Base-by-base conservation (phyloP, 2,113 vertebrate species). In the Callorhinus ursinus region DNA sequence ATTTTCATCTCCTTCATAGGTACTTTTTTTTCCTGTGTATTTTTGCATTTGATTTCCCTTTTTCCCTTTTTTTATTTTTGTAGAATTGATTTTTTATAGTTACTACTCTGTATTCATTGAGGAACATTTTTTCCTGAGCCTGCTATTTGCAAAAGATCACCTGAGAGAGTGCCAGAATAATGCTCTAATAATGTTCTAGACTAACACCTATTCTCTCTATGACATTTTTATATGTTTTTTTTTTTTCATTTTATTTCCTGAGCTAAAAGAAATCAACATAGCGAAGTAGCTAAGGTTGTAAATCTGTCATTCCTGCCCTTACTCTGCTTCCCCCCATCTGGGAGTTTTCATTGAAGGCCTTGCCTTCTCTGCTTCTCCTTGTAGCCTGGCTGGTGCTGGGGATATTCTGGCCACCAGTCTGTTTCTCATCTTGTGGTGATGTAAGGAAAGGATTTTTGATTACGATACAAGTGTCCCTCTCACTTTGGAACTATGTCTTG, bases 281-380 rank as follows among this genome's bases (percentile, higher is more conserved):
- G 22, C 57, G 83, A 10, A 26, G 42, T 46, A 77, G 51, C 10
- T 92, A 53, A 74, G 22, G 7, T 5, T 76, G 15, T 8, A 69
- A 16, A 67, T 71, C 31, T 81, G 24, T 95, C 22, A 74, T 22
- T 67, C 31, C 15, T 92, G 9, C 9, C 3, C 11, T 53, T 11
- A 15, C 9, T 61, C 4, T 84, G 72, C 57, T 76, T 90, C 4
- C 6, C 7, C 11, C 22, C 4, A 33, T 71, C 67, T 39, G n/a
- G n/a, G 24, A 14, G 95, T 96, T 95, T 51, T 93, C 26, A 46
- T 1, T 93, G 61, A 95, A 77, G 74, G 36, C 21, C 65, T 72
- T 72, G 16, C 21, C 39, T 74, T 12, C 5, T 42, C 24, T 42
- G 26, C 26, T 87, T 84, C 55, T 82, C 9, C 55, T 72, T 81